phyloP scores from a whole-genome alignment of 2,888 invertebrate species.

The Aphidius colemani region DNA sequence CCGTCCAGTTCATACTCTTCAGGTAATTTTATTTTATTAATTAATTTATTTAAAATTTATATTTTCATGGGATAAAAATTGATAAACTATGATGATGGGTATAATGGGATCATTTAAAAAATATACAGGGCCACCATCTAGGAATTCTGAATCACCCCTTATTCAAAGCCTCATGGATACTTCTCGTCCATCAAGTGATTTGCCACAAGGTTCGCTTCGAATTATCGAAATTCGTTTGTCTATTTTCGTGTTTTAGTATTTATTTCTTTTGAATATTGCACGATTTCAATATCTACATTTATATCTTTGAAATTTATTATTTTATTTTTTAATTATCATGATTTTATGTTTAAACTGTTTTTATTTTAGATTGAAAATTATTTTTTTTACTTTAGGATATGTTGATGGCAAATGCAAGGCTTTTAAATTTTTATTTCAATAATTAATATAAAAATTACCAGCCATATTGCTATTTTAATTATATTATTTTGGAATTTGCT shows the following conservation, averaged over 20 bases:
- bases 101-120: slow-evolving; percentile 26
- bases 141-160: slow-evolving; percentile 71
- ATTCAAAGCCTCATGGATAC: slow-evolving; percentile 69
- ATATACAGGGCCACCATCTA: slow-evolving; percentile 67
- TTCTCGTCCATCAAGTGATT: slow-evolving; percentile 66
- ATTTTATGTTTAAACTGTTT: no score
- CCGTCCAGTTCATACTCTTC: slow-evolving; percentile 73
- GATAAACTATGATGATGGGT: neutral
- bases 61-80: neutral
- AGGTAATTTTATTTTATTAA: slow-evolving; percentile 60
- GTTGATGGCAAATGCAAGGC: no score
- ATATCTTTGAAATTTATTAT: neutral
- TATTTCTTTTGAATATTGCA: slow-evolving; percentile 25
- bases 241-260: slow-evolving; percentile 22
- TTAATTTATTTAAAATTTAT: neutral
- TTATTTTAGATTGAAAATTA: no score
- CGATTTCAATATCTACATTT: slow-evolving; percentile 1
- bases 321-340: no score
- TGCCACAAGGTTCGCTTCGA: slow-evolving; percentile 57
- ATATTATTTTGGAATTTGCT: no score
- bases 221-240: slow-evolving; percentile 35
- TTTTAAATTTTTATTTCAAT: no score
- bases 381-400: no score
- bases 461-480: no score
- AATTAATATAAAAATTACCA: no score